These are phyloP conservation scores for Leptura quadrifasciata DNA, from an alignment of 2,888 invertebrate species.

Conservation along the genomic window DNA sequence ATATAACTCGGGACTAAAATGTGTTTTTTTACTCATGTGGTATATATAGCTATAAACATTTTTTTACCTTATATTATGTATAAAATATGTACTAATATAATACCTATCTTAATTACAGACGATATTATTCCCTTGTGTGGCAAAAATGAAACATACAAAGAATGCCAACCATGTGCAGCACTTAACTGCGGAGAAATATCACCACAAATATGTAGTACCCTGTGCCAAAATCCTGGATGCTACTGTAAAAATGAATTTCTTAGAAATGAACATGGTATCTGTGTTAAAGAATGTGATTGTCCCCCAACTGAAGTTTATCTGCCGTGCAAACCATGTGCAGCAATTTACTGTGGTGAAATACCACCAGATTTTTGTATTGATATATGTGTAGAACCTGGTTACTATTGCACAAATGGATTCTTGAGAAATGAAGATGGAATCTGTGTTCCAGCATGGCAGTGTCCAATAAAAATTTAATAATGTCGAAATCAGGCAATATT, in stretches of 20 bases:
- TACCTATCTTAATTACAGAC: too few species aligned
- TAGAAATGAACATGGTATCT: slow-evolving; percentile 22
- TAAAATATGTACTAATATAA: too few species aligned
- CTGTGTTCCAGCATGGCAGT: slow-evolving; percentile 24
- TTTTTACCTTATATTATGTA: too few species aligned
- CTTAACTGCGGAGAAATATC: slow-evolving; percentile 9
- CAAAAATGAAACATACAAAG: background rate
- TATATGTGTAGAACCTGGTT: slow-evolving; percentile 32
- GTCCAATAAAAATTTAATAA: slow-evolving; percentile 18
- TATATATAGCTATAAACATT: too few species aligned
- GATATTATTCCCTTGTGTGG: too few species aligned
- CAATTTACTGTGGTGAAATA: slow-evolving; percentile 15
- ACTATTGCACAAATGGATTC: slow-evolving; percentile 33
- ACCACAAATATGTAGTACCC: background rate
- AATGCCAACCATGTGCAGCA: slow-evolving; percentile 23
- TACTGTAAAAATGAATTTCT: slow-evolving; percentile 32
- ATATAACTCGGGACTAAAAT: too few species aligned
- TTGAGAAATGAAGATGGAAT: slow-evolving; percentile 21
- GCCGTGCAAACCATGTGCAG: slow-evolving; percentile 25
- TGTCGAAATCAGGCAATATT: too few species aligned
- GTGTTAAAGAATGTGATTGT: slow-evolving; percentile 25
- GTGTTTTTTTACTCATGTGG: too few species aligned
- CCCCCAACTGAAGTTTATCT: background rate
- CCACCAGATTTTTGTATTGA: slow-evolving; percentile 3
- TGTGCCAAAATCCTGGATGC: slow-evolving; percentile 39